Base-by-base conservation (phyloP, 2,888 invertebrate genomes). In the Aspidiotus destructor region DNA sequence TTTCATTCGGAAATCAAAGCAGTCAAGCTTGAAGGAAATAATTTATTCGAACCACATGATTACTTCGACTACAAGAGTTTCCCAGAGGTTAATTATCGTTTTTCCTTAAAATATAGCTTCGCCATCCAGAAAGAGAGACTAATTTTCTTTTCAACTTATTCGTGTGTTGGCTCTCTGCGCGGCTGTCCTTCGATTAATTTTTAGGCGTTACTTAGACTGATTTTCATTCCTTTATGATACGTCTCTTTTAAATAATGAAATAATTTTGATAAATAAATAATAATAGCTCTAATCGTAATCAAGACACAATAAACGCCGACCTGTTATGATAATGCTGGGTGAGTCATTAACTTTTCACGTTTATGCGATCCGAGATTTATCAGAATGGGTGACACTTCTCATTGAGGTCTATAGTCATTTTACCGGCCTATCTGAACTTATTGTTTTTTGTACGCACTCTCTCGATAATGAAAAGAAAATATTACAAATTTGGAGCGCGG, bases 1-100 rank as follows among this genome's bases (percentile, higher is more conserved):
- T 65, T 65, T 65, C 41, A 65, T 65, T 65, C 58, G 57, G 48
- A 65, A 57, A 57, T 58, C 58, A 58, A 65, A 48, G 42, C 58
- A 58, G 44, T 65, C 65, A 58, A 65, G 65, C 58, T 65, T 65
- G 65, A 65, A 57, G 57, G 44, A 65, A 65, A 13, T 61, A 41
- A 58, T 58, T 58, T 61, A 65, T 58, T 65, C 28, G 58, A 48
- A 28, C 58, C 57, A 58, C 65, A 65, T 65, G 65, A 65, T 65
- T 58, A 48, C 48, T 48, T 6, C n/a, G 48, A 5, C 28, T 28
- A 28, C 2, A 28, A 28, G 28, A 5, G 28, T 28, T 28, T 28
- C 28, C 28, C 28, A 28, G 28, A 28, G 28, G 28, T 28, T 28
- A 28, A 28, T 28, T 28, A 28, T 28, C 28, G 5, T 28, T 28